A percentile compares a stretch with the other conserved stretches of the same genome.
phyloP scores from a whole-genome alignment of 2,113 vertebrate genomes.

The Excalfactoria chinensis region DNA sequence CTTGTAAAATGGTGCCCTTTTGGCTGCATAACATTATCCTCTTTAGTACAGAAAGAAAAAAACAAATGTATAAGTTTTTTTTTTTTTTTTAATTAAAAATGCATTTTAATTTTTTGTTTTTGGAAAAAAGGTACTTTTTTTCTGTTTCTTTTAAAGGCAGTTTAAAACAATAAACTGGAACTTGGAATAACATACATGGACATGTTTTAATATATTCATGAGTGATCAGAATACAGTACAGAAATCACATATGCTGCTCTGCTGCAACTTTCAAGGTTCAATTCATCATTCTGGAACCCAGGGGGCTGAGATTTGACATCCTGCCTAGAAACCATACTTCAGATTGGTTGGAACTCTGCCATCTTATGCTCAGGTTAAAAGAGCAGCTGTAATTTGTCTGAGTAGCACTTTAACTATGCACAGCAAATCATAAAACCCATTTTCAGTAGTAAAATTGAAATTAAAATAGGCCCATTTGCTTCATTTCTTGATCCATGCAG shows the following conservation, averaged over 20 bases:
- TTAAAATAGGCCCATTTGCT: constrained; percentile 63
- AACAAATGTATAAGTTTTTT: not conserved
- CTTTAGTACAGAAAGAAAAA: constrained; percentile 28
- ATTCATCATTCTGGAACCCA: constrained; percentile 72
- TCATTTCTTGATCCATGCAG: constrained; percentile 62
- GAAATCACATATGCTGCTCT: constrained; percentile 71
- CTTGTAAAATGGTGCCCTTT: not conserved
- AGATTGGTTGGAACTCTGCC: constrained; percentile 75
- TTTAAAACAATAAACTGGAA: constrained; percentile 17
- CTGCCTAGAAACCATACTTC: constrained; percentile 72
- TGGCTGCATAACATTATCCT: not conserved
- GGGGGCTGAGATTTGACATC: constrained; percentile 73
- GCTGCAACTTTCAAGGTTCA: constrained; percentile 73
- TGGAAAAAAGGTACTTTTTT: not conserved
- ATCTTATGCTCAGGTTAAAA: constrained; percentile 79
- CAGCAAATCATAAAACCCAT: constrained; percentile 69
- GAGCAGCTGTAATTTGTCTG: constrained; percentile 79
- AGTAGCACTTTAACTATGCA: constrained; percentile 71
- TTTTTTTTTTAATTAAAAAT: not conserved
- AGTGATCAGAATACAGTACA: constrained; percentile 65
- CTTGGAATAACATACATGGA: constrained; percentile 25
- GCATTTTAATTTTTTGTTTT: not conserved
- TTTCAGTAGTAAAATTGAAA: constrained; percentile 72
- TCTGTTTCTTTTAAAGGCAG: not conserved
- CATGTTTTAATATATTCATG: constrained; percentile 68